Evolutionary conservation across 2,888 invertebrate genomes (phyloP).

Genomic region (Hemistola chrysoprasaria): DNA sequence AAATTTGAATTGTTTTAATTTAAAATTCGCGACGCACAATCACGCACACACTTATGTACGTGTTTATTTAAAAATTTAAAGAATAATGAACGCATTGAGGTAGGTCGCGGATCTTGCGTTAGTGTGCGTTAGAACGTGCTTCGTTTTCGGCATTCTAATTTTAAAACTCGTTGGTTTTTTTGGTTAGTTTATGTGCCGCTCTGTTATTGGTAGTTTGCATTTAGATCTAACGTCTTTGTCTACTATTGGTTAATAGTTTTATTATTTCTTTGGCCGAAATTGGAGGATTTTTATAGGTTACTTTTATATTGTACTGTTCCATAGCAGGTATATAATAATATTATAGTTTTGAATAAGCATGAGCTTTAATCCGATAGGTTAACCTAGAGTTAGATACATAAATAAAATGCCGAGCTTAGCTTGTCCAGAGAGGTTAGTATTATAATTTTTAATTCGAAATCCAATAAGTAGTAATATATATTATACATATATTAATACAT

Average conservation of each 20-base stretch:
- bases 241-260: slow-evolving; percentile 20
- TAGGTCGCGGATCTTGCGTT: slow-evolving; percentile 55
- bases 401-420: no score
- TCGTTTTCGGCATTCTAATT: slow-evolving; percentile 67
- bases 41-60: slow-evolving; percentile 17
- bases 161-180: slow-evolving; percentile 52
- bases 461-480: no score
- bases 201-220: slow-evolving; percentile 34
- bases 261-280: slow-evolving; percentile 6
- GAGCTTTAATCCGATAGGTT: no score
- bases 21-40: slow-evolving; percentile 41
- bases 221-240: slow-evolving; percentile 18
- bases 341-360: no score
- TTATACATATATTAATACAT: no score
- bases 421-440: no score
- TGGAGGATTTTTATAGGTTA: background rate
- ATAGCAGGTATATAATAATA: no score
- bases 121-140: slow-evolving; percentile 49
- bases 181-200: slow-evolving; percentile 30
- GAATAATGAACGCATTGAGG: slow-evolving; percentile 49
- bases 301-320: no score
- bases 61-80: slow-evolving; percentile 21
- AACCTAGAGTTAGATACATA: no score
- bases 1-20: slow-evolving; percentile 60
- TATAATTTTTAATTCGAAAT: no score